These are phyloP conservation scores for Crotophaga sulcirostris DNA, from an alignment of 2,113 vertebrate genomes.

Conservation along the genomic window DNA sequence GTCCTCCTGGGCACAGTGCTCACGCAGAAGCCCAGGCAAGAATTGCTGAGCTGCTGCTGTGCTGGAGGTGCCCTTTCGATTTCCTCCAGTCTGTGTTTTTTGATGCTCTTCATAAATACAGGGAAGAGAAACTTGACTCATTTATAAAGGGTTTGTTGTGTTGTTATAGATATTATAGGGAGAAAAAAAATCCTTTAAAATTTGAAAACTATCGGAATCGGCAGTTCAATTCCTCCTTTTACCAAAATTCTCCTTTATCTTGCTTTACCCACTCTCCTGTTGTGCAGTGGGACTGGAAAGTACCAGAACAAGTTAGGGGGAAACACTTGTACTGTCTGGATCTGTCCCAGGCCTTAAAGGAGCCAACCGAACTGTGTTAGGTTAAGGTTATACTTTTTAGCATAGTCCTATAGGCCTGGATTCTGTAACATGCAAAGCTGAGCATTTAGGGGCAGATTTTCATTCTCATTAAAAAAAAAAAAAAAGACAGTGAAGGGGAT, in stretches of 20 bases:
- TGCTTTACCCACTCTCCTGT: neutral
- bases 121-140: neutral
- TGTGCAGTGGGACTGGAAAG: neutral
- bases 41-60: neutral
- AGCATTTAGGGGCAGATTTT: neutral
- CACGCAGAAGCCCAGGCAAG: neutral
- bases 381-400: neutral
- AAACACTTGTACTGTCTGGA: neutral
- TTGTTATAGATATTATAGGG: neutral
- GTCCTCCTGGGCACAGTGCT: neutral
- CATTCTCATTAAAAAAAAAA: neutral
- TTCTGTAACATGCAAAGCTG: neutral
- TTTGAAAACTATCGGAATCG: neutral
- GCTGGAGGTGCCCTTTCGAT: neutral
- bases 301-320: neutral
- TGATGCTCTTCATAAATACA: neutral
- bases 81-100: neutral
- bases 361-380: neutral
- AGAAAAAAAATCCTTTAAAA: neutral
- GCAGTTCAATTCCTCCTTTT: neutral
- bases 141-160: neutral
- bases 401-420: neutral
- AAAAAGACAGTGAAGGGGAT: neutral
- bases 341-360: neutral
- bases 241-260: neutral